A percentile compares a stretch with the other conserved stretches of the same genome.
Evolutionary conservation across 1,140 invertebrate species (phyloP).

Genomic region (Ceratitis capitata): DNA sequence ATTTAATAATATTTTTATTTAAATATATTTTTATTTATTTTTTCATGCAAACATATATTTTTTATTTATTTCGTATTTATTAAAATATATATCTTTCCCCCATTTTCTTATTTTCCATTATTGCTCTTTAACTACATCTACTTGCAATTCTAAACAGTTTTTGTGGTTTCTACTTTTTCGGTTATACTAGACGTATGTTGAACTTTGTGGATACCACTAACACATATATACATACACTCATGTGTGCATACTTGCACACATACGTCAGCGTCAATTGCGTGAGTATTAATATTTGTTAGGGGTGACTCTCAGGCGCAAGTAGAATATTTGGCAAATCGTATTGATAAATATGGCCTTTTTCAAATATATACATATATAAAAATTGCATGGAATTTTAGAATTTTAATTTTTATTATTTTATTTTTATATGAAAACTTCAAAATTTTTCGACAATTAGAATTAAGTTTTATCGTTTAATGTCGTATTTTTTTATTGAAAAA

Average conservation of each 20-base stretch:
- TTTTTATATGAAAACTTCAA: too few relatives aligned
- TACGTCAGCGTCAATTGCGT: too few relatives aligned
- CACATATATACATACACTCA: neutral
- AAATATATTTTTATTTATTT: neutral
- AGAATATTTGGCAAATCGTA: neutral
- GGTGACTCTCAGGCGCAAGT: neutral
- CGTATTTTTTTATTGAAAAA: too few relatives aligned
- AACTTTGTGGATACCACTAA: slow-evolving; percentile 18
- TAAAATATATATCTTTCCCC: too few relatives aligned
- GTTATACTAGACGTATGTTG: slow-evolving; percentile 21
- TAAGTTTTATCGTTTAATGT: too few relatives aligned
- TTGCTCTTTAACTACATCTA: neutral
- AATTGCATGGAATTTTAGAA: too few relatives aligned
- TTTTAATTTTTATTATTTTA: too few relatives aligned
- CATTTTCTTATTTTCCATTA: too few relatives aligned
- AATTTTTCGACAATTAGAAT: too few relatives aligned
- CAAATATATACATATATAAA: too few relatives aligned
- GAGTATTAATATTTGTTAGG: neutral
- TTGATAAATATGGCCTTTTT: neutral
- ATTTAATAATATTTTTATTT: too few relatives aligned
- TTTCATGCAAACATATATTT: neutral
- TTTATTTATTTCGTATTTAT: neutral
- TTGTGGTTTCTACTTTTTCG: neutral
- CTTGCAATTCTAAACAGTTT: slow-evolving; percentile 20
- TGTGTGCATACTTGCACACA: neutral